Base-by-base conservation (phyloP, 1,140 invertebrate genomes). In the Zaprionus ghesquierei region DNA sequence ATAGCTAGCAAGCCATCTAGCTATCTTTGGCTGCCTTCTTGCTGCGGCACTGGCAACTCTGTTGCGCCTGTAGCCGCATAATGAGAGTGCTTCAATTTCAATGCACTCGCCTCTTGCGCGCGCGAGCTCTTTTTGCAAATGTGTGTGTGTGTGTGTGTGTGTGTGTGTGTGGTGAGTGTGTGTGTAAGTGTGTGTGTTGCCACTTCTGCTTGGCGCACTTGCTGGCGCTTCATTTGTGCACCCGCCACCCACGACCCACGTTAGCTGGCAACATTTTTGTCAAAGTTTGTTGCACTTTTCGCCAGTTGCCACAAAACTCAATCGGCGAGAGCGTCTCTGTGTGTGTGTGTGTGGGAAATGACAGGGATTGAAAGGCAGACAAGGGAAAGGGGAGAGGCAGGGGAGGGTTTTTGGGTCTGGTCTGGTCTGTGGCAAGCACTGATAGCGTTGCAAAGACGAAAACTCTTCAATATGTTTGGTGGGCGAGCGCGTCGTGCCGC, bases 211-310 rank as follows among this genome's bases (percentile, higher is more conserved):
- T 18, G 59, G 13, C 20, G 58, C 66, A 71, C 69, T 61, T 64
- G 54, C 54, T 75, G 70, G 65, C 65, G 81, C 81, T 74, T 77
- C 65, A 77, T 85, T 80, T 72, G 77, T 33, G 41, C 41, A 20
- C 59, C 59, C 35, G 55, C 25, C 58, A 46, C 35, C 58, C 23
- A 2, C 31, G 29, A 18, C 12, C 15, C 29, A 6, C 23, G 18
- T 41, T 15, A 22, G 29, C 18, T 65, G 56, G 73, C 72, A 51
- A 76, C 64, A 73, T 73, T 84, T 79, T 79, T 75, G 63, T 81
- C 64, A 89, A 89, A 87, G 84, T 87, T 87, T 89, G 84, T 87
- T 89, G 82, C 82, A 82, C 82, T 87, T 82, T 82, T 87, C 64
- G 69, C 35, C 75, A 68, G 70, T 77, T 70, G 61, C 55, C 35